These are phyloP conservation scores for Rhabdornis inornatus DNA, from an alignment of 2,113 vertebrate genomes.

Conservation along the genomic window DNA sequence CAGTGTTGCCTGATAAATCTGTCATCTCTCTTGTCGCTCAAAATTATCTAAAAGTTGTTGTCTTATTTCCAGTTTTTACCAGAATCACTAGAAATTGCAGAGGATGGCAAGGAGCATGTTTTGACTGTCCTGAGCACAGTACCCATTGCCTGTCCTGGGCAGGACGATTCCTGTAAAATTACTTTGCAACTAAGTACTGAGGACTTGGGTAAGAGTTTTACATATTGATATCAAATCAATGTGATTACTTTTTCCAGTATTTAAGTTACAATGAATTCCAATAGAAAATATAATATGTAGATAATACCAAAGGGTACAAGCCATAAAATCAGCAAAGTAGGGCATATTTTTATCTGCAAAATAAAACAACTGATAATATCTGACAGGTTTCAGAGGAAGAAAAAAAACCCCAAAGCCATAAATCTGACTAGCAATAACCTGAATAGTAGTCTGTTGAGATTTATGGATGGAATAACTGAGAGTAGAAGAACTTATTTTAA, in stretches of 20 bases:
- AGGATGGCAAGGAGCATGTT: constrained; percentile 75
- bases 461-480: neutral
- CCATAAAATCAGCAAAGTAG: neutral
- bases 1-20: neutral
- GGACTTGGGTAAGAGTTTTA: constrained; percentile 67
- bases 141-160: constrained; percentile 54
- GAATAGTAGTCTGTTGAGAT: neutral
- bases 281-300: neutral
- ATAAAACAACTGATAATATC: neutral
- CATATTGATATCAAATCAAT: neutral
- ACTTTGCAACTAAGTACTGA: constrained; percentile 71
- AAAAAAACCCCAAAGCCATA: neutral
- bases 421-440: neutral
- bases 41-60: neutral
- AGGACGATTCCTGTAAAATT: constrained; percentile 69
- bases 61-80: constrained; percentile 74
- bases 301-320: neutral
- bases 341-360: neutral
- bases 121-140: constrained; percentile 78
- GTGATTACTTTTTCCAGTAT: neutral
- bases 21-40: neutral
- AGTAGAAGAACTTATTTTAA: neutral
- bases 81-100: constrained; percentile 75
- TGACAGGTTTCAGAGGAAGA: neutral
- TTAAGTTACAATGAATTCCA: neutral